A percentile compares a stretch with the other conserved stretches of the same genome.
These are phyloP conservation scores for Typhlichthys subterraneus DNA, from an alignment of 2,797 vertebrate genomes.

Conservation along the genomic window DNA sequence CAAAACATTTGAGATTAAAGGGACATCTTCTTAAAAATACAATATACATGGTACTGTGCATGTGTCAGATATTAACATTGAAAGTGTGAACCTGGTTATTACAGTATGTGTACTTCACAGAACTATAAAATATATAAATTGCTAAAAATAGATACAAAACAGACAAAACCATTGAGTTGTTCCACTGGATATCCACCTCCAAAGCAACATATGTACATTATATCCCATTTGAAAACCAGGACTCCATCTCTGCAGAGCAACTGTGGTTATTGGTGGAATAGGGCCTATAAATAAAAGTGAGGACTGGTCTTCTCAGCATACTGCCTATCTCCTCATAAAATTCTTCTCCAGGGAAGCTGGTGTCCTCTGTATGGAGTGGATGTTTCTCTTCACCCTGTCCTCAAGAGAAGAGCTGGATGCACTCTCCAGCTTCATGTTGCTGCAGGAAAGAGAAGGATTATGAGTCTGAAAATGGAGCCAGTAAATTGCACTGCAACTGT, in stretches of 20 bases:
- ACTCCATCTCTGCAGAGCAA: not conserved
- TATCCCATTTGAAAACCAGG: not conserved
- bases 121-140: conserved; percentile 13
- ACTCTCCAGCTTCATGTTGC: conserved; percentile 91
- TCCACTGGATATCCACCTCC: not conserved
- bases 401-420: conserved; percentile 88
- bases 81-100: conserved; percentile 8
- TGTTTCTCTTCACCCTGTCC: conserved; percentile 93
- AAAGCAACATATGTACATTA: no score
- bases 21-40: conserved; percentile 21
- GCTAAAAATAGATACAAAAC: conserved; percentile 28
- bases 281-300: not conserved
- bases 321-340: conserved; percentile 86
- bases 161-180: not conserved
- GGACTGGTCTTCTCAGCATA: not conserved
- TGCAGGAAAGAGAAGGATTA: conserved; percentile 57
- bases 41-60: conserved; percentile 29
- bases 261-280: no score
- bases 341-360: conserved; percentile 87
- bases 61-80: not conserved
- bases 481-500: not conserved
- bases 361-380: conserved; percentile 94
- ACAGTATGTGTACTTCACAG: conserved; percentile 4
- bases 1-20: conserved; percentile 40
- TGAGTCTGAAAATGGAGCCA: not conserved